Evolutionary conservation across 1,140 invertebrate species (phyloP), one percentile per base, ranked within the genome.

Genomic region (Zeugodacus cucurbitae): DNA sequence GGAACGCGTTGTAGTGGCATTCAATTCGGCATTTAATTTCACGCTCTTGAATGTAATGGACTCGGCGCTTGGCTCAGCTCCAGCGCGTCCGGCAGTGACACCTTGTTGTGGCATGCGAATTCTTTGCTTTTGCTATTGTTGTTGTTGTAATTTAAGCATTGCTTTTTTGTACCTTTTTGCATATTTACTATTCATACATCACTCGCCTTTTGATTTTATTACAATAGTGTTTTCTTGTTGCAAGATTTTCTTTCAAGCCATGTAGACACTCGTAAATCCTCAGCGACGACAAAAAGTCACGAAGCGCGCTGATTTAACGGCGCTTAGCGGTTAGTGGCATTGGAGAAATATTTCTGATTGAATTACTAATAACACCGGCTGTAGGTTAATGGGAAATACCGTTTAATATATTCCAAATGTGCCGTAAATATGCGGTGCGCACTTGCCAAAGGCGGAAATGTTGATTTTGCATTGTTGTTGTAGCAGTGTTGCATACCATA

Each of bases 1-100:
- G 17, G 14, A 74, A 32, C 32, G 17, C 34, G 32, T 74, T 17
- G 34, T 17, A 74, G 34, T 37, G 34, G 67, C 34, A 37, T 37
- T 54, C 10, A 54, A 54, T 54, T 82, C 74, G n/a, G n/a, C n/a
- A n/a, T 34, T 82, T 82, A 82, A 82, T 48, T 82, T 82, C 74
- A 82, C 41, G 74, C 74, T 82, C n/a, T 82, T 41, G 48, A 82
- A 29, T 37, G 14, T 1, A 10, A 82, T 26, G 10, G 22, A 22
- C 20, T 34, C 29, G 3, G 5, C 34, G 70, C 17, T 74, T n/a
- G 70, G 20, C 22, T 14, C 22, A 62, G 7, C 74, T 41, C 22
- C 22, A 82, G 74, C 41, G 3, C 5, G 41, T 26, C 64, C 37
- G 20, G 11, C 41, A 10, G n/a, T 37, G 34, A 20, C 74, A 82